Conservation (phyloP, 23 tunicate genomes). For the Styela clava region DNA sequence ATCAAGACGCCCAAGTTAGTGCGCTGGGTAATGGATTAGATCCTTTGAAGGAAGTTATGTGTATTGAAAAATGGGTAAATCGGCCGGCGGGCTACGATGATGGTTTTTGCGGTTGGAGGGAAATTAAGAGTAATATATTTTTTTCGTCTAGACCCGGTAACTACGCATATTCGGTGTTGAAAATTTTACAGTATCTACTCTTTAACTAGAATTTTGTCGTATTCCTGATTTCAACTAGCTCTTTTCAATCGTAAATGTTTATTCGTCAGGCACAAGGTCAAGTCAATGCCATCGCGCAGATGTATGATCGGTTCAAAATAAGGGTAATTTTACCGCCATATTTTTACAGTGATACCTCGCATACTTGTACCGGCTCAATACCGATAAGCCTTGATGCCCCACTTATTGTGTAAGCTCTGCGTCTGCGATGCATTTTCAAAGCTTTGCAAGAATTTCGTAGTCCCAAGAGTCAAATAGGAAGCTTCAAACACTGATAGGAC, state of each 20-base stretch:
- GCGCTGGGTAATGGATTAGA: not conserved
- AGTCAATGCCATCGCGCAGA: no score
- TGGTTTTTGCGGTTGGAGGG: not conserved
- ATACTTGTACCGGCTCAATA: not conserved
- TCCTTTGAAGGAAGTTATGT: not conserved
- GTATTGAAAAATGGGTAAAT: not conserved
- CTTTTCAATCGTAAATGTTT: not conserved
- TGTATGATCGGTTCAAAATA: not conserved
- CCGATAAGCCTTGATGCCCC: not conserved
- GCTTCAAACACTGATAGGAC: not conserved
- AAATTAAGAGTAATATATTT: not conserved
- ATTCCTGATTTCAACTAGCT: no score
- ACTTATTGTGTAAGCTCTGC: not conserved
- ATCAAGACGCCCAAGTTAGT: not conserved
- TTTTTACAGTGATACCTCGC: not conserved
- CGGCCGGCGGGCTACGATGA: not conserved
- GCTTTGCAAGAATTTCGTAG: not conserved
- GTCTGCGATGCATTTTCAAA: not conserved
- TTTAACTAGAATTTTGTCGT: no score
- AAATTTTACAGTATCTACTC: not conserved
- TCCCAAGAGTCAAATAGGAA: no score
- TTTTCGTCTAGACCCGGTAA: not conserved
- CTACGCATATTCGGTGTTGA: not conserved
- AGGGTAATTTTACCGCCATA: not conserved
- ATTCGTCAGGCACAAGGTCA: not conserved